phyloP scores from a whole-genome alignment of 2,888 invertebrate species.

The Mesoligia furuncula region DNA sequence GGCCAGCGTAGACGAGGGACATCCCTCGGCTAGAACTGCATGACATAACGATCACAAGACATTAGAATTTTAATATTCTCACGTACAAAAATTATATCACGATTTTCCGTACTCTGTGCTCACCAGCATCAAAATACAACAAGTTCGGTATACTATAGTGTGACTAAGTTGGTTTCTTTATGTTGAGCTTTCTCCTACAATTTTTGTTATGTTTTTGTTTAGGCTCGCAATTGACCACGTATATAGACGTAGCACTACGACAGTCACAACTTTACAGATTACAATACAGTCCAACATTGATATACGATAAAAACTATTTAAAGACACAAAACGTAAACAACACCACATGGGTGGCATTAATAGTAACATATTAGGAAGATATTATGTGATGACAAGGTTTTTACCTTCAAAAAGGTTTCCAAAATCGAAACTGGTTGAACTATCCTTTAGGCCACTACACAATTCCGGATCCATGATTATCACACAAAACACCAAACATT shows the following conservation, averaged over 20 bases:
- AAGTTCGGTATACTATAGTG: background rate
- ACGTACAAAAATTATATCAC: background rate
- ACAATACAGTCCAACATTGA: background rate
- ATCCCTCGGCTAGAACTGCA: background rate
- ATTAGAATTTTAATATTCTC: background rate
- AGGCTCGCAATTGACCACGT: background rate
- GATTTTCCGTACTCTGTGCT: background rate
- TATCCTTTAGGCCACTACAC: constrained; percentile 15
- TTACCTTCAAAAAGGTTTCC: constrained; percentile 44
- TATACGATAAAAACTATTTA: background rate
- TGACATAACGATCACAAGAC: too few relatives aligned
- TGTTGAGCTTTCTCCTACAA: background rate
- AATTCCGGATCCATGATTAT: constrained; percentile 11
- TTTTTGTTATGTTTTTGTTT: background rate
- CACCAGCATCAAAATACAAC: background rate
- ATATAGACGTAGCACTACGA: background rate
- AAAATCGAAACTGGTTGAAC: constrained; percentile 23
- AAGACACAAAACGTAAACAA: background rate
- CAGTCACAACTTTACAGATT: background rate
- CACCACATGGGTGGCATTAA: constrained; percentile 11
- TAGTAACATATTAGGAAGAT: background rate
- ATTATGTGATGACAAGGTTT: background rate
- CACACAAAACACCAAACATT: constrained; percentile 3
- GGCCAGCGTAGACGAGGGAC: too few relatives aligned
- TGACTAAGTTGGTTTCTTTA: background rate